Evolutionary conservation across 1,140 invertebrate genomes (phyloP).

Genomic region (Eciton burchellii): DNA sequence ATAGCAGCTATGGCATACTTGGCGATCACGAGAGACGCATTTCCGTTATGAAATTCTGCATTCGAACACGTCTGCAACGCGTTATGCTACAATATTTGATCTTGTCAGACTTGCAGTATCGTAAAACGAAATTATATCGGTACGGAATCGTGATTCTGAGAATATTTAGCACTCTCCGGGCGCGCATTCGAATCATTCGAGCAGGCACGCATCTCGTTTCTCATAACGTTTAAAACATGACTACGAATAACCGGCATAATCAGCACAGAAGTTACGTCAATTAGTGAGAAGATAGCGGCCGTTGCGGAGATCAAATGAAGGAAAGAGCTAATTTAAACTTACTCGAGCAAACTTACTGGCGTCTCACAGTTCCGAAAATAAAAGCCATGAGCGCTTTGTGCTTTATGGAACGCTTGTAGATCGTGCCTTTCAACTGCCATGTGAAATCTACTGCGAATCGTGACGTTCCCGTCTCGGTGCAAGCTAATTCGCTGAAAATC

Average conservation of each 20-base stretch:
- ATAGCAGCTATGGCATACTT: neutral
- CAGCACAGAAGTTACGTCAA: constrained; percentile 71
- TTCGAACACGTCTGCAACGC: no score
- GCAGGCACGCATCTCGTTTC: constrained; percentile 36
- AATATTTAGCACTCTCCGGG: constrained; percentile 36
- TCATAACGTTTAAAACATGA: constrained; percentile 45
- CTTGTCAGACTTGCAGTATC: neutral
- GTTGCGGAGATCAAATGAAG: constrained; percentile 44
- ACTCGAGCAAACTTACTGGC: constrained; percentile 62
- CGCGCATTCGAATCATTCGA: constrained; percentile 11
- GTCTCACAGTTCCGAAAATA: constrained; percentile 31
- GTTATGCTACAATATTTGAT: neutral
- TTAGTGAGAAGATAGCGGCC: constrained; percentile 64
- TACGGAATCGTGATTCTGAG: constrained; percentile 4
- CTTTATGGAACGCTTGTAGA: constrained; percentile 11
- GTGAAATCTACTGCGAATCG: constrained; percentile 33
- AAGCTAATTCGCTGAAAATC: constrained; percentile 38
- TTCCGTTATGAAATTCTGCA: neutral
- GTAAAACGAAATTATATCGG: neutral
- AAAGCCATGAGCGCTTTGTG: constrained; percentile 41
- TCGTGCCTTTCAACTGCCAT: constrained; percentile 25
- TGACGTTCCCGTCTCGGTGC: constrained; percentile 3
- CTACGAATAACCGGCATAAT: constrained; percentile 69
- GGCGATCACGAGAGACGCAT: neutral
- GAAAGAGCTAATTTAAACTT: constrained; percentile 71